Conservation (phyloP, 2,888 invertebrate genomes). For the Euproctis similis region DNA sequence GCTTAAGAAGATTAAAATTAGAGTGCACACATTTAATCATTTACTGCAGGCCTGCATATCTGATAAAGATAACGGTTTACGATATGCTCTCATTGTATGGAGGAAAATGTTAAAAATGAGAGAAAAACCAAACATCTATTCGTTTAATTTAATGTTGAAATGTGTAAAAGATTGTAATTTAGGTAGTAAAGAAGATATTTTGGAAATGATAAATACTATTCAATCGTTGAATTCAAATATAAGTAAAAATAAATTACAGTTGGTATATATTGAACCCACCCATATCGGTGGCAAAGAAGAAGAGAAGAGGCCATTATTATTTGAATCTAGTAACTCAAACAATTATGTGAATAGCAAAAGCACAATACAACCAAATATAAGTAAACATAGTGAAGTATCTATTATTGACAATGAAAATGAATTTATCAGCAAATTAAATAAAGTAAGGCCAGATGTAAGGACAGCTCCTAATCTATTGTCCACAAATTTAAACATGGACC, state of each 20-base stretch:
- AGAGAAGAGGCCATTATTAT: slow-evolving; percentile 9
- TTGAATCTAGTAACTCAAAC: slow-evolving; percentile 3
- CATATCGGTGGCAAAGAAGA: slow-evolving; percentile 2
- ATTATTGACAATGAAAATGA: slow-evolving; percentile 15
- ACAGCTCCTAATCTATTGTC: slow-evolving; percentile 81
- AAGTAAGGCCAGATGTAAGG: slow-evolving; percentile 20
- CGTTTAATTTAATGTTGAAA: slow-evolving; percentile 88
- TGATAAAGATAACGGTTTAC: slow-evolving; percentile 86
- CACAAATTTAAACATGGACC: slow-evolving; percentile 74
- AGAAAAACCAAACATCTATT: slow-evolving; percentile 81
- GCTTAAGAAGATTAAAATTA: slow-evolving; percentile 76
- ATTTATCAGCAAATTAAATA: slow-evolving; percentile 24
- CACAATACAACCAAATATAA: not conserved
- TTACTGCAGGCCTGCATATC: slow-evolving; percentile 89
- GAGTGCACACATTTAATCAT: slow-evolving; percentile 83
- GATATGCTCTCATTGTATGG: slow-evolving; percentile 90
- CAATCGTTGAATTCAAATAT: slow-evolving; percentile 33
- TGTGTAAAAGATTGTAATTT: slow-evolving; percentile 88
- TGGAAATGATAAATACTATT: slow-evolving; percentile 60
- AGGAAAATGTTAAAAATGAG: slow-evolving; percentile 82
- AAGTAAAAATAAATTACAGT: slow-evolving; percentile 6
- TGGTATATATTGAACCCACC: slow-evolving; percentile 4
- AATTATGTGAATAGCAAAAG: not conserved
- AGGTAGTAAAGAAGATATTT: slow-evolving; percentile 78
- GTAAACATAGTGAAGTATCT: slow-evolving; percentile 5